phyloP scores from a whole-genome alignment of 2,113 vertebrate species.

The Garra rufa region DNA sequence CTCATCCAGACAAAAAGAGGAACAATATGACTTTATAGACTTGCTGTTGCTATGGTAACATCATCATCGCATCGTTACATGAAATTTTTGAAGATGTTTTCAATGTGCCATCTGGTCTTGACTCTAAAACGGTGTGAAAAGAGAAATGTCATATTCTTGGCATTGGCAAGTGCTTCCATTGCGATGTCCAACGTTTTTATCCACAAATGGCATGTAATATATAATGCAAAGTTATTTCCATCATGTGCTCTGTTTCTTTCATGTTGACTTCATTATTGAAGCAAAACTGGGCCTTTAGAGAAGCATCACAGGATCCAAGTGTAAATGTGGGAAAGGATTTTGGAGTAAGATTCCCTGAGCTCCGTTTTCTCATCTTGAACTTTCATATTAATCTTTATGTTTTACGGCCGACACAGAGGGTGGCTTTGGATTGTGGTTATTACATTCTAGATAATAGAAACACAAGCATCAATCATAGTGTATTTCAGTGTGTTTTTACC shows the following conservation, averaged over 20 bases:
- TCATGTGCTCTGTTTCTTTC: background rate
- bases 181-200: background rate
- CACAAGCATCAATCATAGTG: background rate
- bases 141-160: constrained; percentile 59
- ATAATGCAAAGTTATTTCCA: background rate
- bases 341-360: background rate
- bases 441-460: background rate
- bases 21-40: constrained; percentile 31
- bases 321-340: background rate
- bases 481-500: background rate
- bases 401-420: background rate
- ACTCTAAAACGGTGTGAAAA: constrained; percentile 34
- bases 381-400: background rate
- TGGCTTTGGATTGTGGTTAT: background rate
- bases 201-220: background rate
- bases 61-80: constrained; percentile 41
- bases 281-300: too few relatives aligned
- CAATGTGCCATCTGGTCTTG: constrained; percentile 66
- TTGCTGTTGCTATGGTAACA: constrained; percentile 42
- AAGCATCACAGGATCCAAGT: background rate
- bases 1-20: constrained; percentile 15
- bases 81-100: constrained; percentile 52
- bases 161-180: constrained; percentile 10
- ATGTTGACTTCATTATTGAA: background rate
- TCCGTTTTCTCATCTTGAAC: background rate